A percentile compares a stretch with the other conserved stretches of the same genome.
These are phyloP conservation scores for Incurvaria masculella DNA, from an alignment of 2,888 invertebrate genomes.

Conservation along the genomic window DNA sequence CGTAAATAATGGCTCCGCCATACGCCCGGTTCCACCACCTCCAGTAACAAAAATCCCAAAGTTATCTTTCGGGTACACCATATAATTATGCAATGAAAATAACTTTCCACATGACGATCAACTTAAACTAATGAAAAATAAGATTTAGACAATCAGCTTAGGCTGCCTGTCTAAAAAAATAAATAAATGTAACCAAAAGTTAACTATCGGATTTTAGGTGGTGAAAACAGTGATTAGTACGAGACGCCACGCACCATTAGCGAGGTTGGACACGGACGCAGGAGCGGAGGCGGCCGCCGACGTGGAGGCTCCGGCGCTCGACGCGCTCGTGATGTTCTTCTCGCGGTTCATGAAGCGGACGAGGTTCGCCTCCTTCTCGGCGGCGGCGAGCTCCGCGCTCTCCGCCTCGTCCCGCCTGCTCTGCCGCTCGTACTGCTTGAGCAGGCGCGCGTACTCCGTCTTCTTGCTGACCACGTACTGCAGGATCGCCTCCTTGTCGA, in stretches of 20 bases:
- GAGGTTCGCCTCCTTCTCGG: slow-evolving; percentile 72
- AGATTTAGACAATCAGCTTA: background rate
- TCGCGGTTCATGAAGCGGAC: slow-evolving; percentile 81
- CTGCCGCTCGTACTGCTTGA: slow-evolving; percentile 91
- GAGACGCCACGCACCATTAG: slow-evolving; percentile 61
- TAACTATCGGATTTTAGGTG: too few species aligned
- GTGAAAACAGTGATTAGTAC: too few species aligned
- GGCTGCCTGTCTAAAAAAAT: too few species aligned
- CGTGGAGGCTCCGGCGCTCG: slow-evolving; percentile 19
- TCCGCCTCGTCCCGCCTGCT: slow-evolving; percentile 73
- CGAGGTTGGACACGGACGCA: slow-evolving; percentile 74
- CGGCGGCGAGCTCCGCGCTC: slow-evolving; percentile 63
- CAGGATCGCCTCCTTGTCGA: slow-evolving; percentile 95
- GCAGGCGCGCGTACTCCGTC: slow-evolving; percentile 80
- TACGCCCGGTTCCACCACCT: too few species aligned
- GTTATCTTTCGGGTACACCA: too few species aligned
- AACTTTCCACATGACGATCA: too few species aligned
- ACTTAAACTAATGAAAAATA: too few species aligned
- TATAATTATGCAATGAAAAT: too few species aligned
- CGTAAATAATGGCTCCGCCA: too few species aligned
- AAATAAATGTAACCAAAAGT: too few species aligned
- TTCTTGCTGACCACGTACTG: slow-evolving; percentile 95
- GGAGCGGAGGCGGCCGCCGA: slow-evolving; percentile 19
- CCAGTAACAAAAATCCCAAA: too few species aligned
- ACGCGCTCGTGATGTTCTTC: slow-evolving; percentile 64